Evolutionary conservation across 2,888 invertebrate species (phyloP).

Genomic region (Oasisia sp.): DNA sequence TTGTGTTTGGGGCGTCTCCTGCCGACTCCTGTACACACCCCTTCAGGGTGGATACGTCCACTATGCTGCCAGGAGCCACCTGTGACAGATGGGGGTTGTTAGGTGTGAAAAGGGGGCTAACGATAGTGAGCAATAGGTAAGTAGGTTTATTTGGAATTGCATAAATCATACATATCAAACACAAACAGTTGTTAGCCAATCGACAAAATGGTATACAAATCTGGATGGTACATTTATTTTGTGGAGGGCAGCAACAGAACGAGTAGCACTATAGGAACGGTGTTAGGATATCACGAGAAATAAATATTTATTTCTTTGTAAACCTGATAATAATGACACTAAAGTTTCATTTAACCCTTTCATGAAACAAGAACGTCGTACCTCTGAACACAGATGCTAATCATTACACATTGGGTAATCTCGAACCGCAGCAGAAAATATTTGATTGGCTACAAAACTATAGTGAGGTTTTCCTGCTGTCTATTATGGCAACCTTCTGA

Average conservation of each 20-base stretch:
- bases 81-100: background rate
- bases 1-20: background rate
- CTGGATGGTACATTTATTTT: no score
- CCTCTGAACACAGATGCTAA: background rate
- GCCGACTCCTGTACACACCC: background rate
- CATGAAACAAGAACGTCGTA: background rate
- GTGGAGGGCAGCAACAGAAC: no score
- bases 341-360: background rate
- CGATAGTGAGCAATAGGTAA: no score
- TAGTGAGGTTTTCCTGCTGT: no score
- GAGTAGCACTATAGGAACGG: no score
- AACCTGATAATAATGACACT: background rate
- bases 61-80: background rate
- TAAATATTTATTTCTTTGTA: background rate
- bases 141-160: background rate
- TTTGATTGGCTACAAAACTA: no score
- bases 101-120: no score
- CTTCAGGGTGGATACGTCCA: background rate
- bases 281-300: no score
- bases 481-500: background rate
- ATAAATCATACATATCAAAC: background rate
- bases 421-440: no score
- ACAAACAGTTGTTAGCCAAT: background rate
- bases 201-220: no score
- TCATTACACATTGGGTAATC: background rate